Evolutionary conservation across 2,888 invertebrate species (phyloP), one percentile per base, ranked within the genome.

Genomic region (Athalia circularis): DNA sequence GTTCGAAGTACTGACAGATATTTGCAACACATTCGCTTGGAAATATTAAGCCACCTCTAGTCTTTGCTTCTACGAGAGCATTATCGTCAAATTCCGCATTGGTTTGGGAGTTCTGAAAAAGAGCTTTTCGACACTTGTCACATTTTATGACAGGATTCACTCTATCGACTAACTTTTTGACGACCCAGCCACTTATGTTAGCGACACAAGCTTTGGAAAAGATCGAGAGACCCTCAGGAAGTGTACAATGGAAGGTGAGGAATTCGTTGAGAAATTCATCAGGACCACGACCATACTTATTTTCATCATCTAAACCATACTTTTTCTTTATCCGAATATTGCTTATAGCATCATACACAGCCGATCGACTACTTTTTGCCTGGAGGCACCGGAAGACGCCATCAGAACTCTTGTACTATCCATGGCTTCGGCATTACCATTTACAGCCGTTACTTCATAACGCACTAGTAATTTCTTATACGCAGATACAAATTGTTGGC

Each of bases 21-120:
- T 54, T 50, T 7, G 80, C 52, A n/a, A 81, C 80, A 11, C 79
- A 82, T 52, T 62, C 1, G 29, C 81, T 82, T 3, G 81, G 80
- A 77, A 65, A 80, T 8, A 80, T 15, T 43, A 81, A 50, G 4
- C 77, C 80, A 3, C 79, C 76, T 52, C 76, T 54, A 43, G 57
- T 80, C 74, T 81, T 81, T 7, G 70, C 50, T 29, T 72, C 15
- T 8, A 65, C 54, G 4, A 64, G 65, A 77, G 13, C 9, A 48
- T 62, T 65, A 67, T 79, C 29, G 0, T 62, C 45, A 47, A 74
- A 67, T 54, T 77, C 50, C 4, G 72, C 75, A 4, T 29, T 1
- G 5, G 29, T 43, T 62, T 67, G 67, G 0, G 59, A 48, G 3
- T 78, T 57, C 11, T 79, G 74, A 52, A 79, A 74, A 1, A 81